A percentile compares a stretch with the other conserved stretches of the same genome.
phyloP scores from a whole-genome alignment of 2,797 vertebrate species.

The Enteromius paludinosus region DNA sequence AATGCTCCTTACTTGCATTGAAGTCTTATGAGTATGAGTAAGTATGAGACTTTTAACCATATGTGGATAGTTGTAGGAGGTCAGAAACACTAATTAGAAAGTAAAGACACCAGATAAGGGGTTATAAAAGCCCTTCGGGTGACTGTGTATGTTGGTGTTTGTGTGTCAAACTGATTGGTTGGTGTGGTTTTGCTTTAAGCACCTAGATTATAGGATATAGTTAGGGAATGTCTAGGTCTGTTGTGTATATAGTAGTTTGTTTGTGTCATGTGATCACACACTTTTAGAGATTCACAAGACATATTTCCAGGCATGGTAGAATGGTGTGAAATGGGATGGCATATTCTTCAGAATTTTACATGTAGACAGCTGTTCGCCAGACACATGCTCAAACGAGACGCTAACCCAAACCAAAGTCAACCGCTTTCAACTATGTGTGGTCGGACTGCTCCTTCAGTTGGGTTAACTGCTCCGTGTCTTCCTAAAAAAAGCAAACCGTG shows the following conservation, averaged over 20 bases:
- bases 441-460: background rate
- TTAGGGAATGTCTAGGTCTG: conserved; percentile 18
- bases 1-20: background rate
- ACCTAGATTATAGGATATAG: conserved; percentile 25
- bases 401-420: conserved; percentile 37
- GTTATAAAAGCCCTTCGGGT: conserved; percentile 49
- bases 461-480: background rate
- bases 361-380: conserved; percentile 46
- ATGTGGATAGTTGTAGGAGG: conserved; percentile 15
- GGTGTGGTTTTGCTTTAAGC: conserved; percentile 33
- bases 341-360: conserved; percentile 26
- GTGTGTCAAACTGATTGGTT: conserved; percentile 16
- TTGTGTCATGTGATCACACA: background rate
- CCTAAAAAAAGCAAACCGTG: conserved; percentile 19
- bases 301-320: conserved; percentile 30
- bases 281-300: background rate
- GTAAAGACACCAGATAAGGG: conserved; percentile 56
- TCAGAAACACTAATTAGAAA: conserved; percentile 61
- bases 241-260: conserved; percentile 2
- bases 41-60: conserved; percentile 37
- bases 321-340: background rate
- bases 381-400: conserved; percentile 21
- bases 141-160: conserved; percentile 5
- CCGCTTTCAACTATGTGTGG: conserved; percentile 22
- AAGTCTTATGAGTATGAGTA: no score